Evolutionary conservation across 37 sponge, comb jelly and placozoan genomes (phyloP).

Genomic region (Theonella swinhoei): DNA sequence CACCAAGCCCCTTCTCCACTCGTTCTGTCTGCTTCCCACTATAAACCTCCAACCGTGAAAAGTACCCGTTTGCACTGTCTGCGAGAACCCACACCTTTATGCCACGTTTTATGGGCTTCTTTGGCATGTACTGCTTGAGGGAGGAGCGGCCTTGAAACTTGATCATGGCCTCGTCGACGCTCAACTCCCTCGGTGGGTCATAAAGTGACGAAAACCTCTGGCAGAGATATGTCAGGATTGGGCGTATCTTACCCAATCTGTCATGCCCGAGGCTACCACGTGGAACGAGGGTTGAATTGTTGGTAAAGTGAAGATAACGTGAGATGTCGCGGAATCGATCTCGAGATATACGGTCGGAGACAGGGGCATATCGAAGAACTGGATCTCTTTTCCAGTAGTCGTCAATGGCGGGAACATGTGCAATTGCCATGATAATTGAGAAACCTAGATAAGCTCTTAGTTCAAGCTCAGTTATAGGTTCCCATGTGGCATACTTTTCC

Average conservation of each 20-base stretch:
- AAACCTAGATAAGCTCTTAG: too few species aligned
- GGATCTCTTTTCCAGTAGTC: too few species aligned
- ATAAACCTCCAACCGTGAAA: neutral
- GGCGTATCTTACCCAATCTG: too few species aligned
- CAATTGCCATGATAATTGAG: too few species aligned
- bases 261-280: too few species aligned
- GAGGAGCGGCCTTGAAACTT: neutral
- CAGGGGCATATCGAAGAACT: neutral
- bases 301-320: constrained; percentile 39
- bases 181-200: constrained; percentile 8
- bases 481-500: neutral
- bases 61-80: neutral
- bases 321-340: constrained; percentile 37
- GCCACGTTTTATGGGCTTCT: neutral
- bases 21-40: neutral
- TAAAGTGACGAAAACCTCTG: too few species aligned
- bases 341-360: constrained; percentile 30
- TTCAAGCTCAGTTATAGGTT: too few species aligned
- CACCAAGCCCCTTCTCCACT: neutral
- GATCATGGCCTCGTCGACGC: constrained; percentile 47
- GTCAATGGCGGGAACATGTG: too few species aligned
- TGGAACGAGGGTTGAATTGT: constrained; percentile 28
- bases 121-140: neutral
- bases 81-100: constrained; percentile 5
- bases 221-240: constrained; percentile 8